These are phyloP conservation scores for Loxodonta africana DNA, from an alignment of 2,113 vertebrate species.

Conservation along the genomic window DNA sequence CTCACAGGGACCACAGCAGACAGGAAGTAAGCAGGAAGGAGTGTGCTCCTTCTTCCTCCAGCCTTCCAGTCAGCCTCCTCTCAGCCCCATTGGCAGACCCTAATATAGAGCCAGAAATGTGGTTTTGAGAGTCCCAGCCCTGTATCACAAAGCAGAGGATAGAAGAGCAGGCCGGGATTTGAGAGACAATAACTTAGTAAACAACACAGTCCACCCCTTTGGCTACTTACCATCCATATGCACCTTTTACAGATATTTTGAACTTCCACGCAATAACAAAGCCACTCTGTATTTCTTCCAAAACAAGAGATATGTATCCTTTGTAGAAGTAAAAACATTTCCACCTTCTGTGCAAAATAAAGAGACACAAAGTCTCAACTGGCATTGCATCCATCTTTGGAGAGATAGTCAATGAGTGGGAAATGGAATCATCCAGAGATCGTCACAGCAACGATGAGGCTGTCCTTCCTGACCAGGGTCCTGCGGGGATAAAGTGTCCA, in stretches of 20 bases:
- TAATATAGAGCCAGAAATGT: neutral
- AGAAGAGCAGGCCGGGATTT: neutral
- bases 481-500: neutral
- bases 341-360: neutral
- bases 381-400: neutral
- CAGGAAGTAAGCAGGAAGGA: neutral
- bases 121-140: neutral
- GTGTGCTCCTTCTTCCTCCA: neutral
- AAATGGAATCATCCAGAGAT: neutral
- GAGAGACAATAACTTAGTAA: neutral
- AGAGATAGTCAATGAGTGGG: neutral
- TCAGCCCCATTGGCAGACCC: neutral
- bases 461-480: neutral
- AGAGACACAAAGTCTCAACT: neutral
- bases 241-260: rapidly evolving
- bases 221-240: neutral
- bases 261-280: neutral
- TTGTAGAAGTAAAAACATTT: neutral
- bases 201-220: neutral
- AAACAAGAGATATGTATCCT: neutral
- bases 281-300: neutral
- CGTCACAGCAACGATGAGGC: neutral
- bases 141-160: neutral
- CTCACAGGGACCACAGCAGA: rapidly evolving
- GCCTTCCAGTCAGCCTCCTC: neutral